Percentiles rank a stretch among this genome's conserved stretches.
Evolutionary conservation across 92 coral and sea anemone genomes (phyloP).

Genomic region (Heteractis magnifica): DNA sequence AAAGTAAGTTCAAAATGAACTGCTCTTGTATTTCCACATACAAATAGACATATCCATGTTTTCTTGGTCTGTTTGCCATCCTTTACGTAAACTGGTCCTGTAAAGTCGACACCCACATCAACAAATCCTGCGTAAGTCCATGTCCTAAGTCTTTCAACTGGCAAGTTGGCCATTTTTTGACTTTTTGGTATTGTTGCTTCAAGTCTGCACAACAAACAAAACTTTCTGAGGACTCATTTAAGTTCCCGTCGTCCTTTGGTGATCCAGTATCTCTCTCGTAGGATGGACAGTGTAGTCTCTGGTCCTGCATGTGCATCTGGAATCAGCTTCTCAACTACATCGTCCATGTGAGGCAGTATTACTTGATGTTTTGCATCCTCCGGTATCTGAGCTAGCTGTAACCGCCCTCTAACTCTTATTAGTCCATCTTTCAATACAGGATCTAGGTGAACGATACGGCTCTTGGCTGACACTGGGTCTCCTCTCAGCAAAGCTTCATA

Average conservation of each 20-base stretch:
- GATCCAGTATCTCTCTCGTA: constrained; percentile 31
- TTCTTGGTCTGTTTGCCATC: constrained; percentile 22
- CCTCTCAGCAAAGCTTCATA: neutral
- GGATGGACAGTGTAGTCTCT: constrained; percentile 26
- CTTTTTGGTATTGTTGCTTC: neutral
- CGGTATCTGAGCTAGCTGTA: constrained; percentile 23
- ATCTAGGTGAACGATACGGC: constrained; percentile 24
- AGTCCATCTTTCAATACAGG: constrained; percentile 16
- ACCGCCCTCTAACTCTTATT: constrained; percentile 39
- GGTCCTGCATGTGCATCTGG: constrained; percentile 31
- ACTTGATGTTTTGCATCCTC: constrained; percentile 20
- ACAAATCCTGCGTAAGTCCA: constrained; percentile 14
- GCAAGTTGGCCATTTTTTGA: constrained; percentile 29
- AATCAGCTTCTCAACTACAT: constrained; percentile 28
- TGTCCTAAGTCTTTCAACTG: constrained; percentile 21
- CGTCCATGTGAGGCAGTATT: constrained; percentile 34
- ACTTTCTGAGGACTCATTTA: neutral
- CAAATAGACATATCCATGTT: constrained; percentile 20
- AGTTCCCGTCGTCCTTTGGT: neutral
- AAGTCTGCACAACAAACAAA: neutral
- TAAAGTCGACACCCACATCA: constrained; percentile 21
- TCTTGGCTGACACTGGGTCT: constrained; percentile 14
- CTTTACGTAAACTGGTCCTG: constrained; percentile 25
- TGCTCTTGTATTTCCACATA: constrained; percentile 14
- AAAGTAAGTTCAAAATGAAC: constrained; percentile 10